These are phyloP conservation scores for Pseudopleuronectes americanus DNA, from an alignment of 2,797 vertebrate genomes.

Conservation along the genomic window DNA sequence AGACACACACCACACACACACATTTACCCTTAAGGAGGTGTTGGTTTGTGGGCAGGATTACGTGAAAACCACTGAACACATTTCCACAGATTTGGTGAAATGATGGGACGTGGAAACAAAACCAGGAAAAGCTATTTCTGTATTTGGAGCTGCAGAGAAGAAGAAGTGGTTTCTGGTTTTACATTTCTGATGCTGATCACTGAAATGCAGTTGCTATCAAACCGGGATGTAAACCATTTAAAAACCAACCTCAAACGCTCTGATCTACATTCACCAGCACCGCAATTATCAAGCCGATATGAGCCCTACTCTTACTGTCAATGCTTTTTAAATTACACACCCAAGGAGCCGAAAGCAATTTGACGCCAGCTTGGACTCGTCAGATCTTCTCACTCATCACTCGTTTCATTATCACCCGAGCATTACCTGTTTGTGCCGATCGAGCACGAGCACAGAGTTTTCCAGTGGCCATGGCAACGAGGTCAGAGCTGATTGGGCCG, in stretches of 20 bases:
- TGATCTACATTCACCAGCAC: not conserved
- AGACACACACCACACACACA: too few species aligned
- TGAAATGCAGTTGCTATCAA: not conserved
- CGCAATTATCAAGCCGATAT: slow-evolving; percentile 1
- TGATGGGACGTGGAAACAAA: too few species aligned
- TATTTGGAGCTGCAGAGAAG: too few species aligned
- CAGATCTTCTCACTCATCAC: not conserved
- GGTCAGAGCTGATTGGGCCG: slow-evolving; percentile 86
- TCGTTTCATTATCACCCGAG: not conserved
- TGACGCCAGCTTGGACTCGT: slow-evolving; percentile 4
- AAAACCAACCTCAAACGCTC: not conserved
- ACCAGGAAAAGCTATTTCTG: too few species aligned
- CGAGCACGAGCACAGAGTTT: slow-evolving; percentile 77
- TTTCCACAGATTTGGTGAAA: too few species aligned
- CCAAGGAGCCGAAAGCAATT: not conserved
- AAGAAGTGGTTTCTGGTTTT: too few species aligned
- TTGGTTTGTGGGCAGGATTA: too few species aligned
- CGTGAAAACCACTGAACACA: too few species aligned
- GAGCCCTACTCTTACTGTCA: not conserved
- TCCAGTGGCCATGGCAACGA: slow-evolving; percentile 88
- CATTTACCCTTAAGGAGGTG: too few species aligned
- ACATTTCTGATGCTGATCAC: too few species aligned
- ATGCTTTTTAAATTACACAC: not conserved
- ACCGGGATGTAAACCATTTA: not conserved
- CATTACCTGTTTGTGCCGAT: slow-evolving; percentile 7